phyloP scores from a whole-genome alignment of 30 jellyfish, hydroid and myxozoan genomes.

The Chrysaora quinquecirrha region DNA sequence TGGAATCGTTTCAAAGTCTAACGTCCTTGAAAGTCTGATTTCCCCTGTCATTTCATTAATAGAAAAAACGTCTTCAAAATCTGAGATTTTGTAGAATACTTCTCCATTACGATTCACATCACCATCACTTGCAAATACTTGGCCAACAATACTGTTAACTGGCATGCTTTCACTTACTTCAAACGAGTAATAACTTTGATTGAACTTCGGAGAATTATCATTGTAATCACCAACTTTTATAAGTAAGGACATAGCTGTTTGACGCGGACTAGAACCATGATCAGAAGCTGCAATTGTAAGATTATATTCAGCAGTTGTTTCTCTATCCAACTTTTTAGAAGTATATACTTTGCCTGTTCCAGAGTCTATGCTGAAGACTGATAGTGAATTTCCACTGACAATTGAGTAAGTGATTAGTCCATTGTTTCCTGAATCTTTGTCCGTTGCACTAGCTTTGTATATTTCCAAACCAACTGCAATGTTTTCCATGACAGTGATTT shows the following conservation, averaged over 20 bases:
- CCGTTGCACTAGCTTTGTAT: conserved; percentile 30
- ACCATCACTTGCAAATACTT: conserved; percentile 61
- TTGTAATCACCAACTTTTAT: conserved; percentile 61
- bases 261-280: conserved; percentile 52
- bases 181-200: conserved; percentile 42
- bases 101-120: conserved; percentile 74
- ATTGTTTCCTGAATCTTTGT: conserved; percentile 55
- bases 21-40: background rate
- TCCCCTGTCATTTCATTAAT: conserved; percentile 62
- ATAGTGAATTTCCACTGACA: background rate
- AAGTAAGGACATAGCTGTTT: background rate
- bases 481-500: conserved; percentile 41
- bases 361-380: conserved; percentile 19
- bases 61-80: conserved; percentile 30
- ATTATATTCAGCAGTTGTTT: conserved; percentile 11
- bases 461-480: conserved; percentile 17
- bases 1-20: conserved; percentile 61
- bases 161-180: conserved; percentile 33
- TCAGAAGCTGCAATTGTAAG: conserved; percentile 63
- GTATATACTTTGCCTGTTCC: conserved; percentile 62
- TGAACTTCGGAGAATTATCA: conserved; percentile 73
- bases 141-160: conserved; percentile 44
- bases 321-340: conserved; percentile 64
- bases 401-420: conserved; percentile 34
- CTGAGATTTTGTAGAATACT: conserved; percentile 41